These are phyloP conservation scores for Tachuris rubrigastra DNA, from an alignment of 2,113 vertebrate species.

Conservation along the genomic window DNA sequence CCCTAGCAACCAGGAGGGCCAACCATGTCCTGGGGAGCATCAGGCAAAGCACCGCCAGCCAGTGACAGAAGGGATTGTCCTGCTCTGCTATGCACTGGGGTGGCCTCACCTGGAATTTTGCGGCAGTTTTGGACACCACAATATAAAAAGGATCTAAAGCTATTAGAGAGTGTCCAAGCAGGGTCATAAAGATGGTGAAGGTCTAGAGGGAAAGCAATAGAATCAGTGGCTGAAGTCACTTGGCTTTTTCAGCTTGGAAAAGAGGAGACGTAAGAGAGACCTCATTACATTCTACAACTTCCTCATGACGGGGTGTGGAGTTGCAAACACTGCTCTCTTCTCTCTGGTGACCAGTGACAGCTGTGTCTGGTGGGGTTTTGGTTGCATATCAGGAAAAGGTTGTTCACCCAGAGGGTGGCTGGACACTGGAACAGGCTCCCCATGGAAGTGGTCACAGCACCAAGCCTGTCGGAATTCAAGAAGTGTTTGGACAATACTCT, in stretches of 20 bases:
- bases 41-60: rapidly evolving
- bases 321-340: background rate
- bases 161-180: too few species aligned
- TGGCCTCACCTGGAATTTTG: rapidly evolving
- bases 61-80: background rate
- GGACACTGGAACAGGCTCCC: background rate
- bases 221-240: background rate
- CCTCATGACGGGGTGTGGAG: too few species aligned
- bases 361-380: too few species aligned
- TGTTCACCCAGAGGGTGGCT: background rate
- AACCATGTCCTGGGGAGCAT: rapidly evolving
- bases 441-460: background rate
- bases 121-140: too few species aligned
- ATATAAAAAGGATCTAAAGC: too few species aligned
- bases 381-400: background rate
- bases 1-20: background rate
- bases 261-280: background rate
- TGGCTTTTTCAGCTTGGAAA: background rate
- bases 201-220: too few species aligned
- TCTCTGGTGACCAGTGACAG: background rate
- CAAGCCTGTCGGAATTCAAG: background rate
- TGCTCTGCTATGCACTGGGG: rapidly evolving
- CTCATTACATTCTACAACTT: background rate
- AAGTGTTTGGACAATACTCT: background rate
- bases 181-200: too few species aligned